These are phyloP conservation scores for Pseudachorutes palmiensis DNA, from an alignment of 1,140 invertebrate genomes.

Conservation along the genomic window DNA sequence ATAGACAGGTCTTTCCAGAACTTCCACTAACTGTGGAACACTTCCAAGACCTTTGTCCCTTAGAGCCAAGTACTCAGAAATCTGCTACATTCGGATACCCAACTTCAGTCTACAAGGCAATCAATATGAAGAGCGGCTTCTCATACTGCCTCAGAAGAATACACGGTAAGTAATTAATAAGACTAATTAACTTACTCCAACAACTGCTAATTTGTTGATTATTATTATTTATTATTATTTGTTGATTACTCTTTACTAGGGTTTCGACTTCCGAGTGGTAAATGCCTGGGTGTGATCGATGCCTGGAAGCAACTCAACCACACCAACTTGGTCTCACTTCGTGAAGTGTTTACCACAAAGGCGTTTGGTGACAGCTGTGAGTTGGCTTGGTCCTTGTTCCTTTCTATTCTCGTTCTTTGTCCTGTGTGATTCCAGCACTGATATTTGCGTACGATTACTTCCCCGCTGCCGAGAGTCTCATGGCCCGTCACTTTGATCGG, in stretches of 20 bases:
- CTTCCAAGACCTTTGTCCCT: constrained; percentile 76
- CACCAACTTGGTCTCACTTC: constrained; percentile 82
- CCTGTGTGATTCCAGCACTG: constrained; percentile 64
- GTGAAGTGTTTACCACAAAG: constrained; percentile 91
- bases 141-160: constrained; percentile 79
- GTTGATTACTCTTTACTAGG: constrained; percentile 51
- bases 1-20: constrained; percentile 58
- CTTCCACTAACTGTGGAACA: constrained; percentile 78
- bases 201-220: constrained; percentile 14
- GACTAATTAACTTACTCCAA: not conserved
- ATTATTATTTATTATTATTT: not conserved
- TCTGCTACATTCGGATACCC: constrained; percentile 62
- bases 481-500: constrained; percentile 72
- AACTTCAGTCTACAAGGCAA: constrained; percentile 84
- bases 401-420: too few relatives aligned
- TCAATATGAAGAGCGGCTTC: constrained; percentile 73
- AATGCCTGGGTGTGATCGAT: constrained; percentile 75
- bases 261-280: constrained; percentile 69
- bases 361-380: constrained; percentile 90
- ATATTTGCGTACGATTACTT: constrained; percentile 95
- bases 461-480: constrained; percentile 76
- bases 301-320: constrained; percentile 89
- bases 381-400: constrained; percentile 43
- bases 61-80: constrained; percentile 60
- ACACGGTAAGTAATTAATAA: constrained; percentile 55